These are phyloP conservation scores for Athene cunicularia DNA, from an alignment of 2,113 vertebrate genomes.

Conservation along the genomic window DNA sequence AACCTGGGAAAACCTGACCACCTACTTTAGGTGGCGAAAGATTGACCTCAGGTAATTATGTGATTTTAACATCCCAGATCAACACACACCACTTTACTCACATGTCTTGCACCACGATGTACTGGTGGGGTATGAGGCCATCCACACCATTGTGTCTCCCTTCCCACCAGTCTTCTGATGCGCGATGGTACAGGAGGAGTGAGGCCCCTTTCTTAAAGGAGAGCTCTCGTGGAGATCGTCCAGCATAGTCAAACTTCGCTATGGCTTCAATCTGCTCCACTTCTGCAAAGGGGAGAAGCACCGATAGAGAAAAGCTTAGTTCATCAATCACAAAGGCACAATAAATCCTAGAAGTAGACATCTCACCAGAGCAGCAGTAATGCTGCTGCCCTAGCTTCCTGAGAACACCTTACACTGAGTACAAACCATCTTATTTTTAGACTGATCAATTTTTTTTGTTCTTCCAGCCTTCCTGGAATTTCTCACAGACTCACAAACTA, in stretches of 20 bases:
- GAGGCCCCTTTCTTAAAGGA: slow-evolving; percentile 99
- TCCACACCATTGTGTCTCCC: slow-evolving; percentile 96
- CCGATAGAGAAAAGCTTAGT: background rate
- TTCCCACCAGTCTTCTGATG: slow-evolving; percentile 99
- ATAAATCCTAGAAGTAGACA: background rate
- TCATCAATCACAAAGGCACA: background rate
- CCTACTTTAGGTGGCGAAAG: background rate
- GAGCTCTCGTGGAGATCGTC: slow-evolving; percentile 90
- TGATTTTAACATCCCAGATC: background rate
- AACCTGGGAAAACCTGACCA: background rate
- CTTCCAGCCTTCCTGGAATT: background rate
- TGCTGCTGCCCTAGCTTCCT: background rate
- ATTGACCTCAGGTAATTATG: accelerated
- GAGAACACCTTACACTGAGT: background rate
- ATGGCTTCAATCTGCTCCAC: slow-evolving; percentile 98
- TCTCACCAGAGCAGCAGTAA: background rate
- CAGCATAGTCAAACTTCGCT: slow-evolving; percentile 96
- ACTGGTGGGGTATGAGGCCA: slow-evolving; percentile 97
- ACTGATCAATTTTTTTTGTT: background rate
- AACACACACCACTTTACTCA: slow-evolving; percentile 73
- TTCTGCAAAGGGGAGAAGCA: slow-evolving; percentile 77
- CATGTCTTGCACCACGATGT: slow-evolving; percentile 99
- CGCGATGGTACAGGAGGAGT: slow-evolving; percentile 92
- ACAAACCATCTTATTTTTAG: background rate
- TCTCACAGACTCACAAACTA: background rate